phyloP scores from a whole-genome alignment of 2,113 vertebrate genomes.

The Prietella phreatophila region DNA sequence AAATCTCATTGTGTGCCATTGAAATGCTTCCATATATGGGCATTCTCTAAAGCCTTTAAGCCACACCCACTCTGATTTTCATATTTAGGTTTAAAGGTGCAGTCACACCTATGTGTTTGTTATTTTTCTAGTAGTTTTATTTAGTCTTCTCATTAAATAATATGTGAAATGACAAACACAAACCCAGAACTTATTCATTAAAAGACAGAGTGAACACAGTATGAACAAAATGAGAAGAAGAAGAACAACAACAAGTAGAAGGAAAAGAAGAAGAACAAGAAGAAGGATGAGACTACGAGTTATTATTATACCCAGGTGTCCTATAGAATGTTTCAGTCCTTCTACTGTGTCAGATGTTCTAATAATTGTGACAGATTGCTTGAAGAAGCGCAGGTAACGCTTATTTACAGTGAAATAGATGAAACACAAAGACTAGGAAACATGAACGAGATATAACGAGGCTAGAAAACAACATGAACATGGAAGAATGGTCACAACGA shows the following conservation, averaged over 20 bases:
- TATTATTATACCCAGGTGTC: neutral
- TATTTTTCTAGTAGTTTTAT: neutral
- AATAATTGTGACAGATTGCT: too few relatives aligned
- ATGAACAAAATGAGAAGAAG: neutral
- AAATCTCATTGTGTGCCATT: neutral
- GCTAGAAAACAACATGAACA: too few relatives aligned
- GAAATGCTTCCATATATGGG: neutral
- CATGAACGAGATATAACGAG: too few relatives aligned
- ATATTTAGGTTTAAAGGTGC: neutral
- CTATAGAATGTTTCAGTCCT: neutral
- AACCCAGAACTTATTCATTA: neutral
- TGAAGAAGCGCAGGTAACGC: too few relatives aligned
- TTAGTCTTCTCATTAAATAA: neutral
- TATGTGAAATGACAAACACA: neutral
- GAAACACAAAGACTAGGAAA: too few relatives aligned
- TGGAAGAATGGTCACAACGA: too few relatives aligned
- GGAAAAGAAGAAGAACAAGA: too few relatives aligned
- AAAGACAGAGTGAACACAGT: neutral
- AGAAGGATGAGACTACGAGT: neutral
- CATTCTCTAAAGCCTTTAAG: neutral
- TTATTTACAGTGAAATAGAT: too few relatives aligned
- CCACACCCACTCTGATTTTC: neutral
- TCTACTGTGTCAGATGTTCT: neutral
- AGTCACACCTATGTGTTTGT: neutral
- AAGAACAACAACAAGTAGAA: neutral